Evolutionary conservation across 2,113 vertebrate species (phyloP), one percentile per base, ranked within the genome.

Genomic region (Syngnathus floridae): DNA sequence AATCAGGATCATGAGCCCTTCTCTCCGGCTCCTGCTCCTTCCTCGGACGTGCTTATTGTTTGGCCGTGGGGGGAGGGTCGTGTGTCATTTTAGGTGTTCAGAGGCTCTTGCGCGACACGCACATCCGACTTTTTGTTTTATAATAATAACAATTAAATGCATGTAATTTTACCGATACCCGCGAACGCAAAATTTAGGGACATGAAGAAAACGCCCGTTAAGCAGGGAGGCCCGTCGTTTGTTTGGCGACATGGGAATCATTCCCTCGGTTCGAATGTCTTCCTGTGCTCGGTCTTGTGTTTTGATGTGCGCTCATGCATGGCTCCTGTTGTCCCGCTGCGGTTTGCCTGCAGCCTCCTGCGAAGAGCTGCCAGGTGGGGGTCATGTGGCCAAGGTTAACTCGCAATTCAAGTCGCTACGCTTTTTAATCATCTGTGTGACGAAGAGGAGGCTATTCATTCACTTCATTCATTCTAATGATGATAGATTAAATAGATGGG

Each of bases 31-130:
- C 81, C 77, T 13, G 83, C 74, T 72, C 69, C 75, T 73, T 72
- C 65, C 73, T 74, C 76, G 61, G 75, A 79, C 81, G 65, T 65
- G 80, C 82, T 87, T 82, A 90, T 91, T 91, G 88, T 91, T 90
- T 88, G 72, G 86, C 65, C 66, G 87, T 88, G 88, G 89, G 91
- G 72, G 91, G 90, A 89, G 86, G 90, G 87, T 87, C 74, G 79
- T 35, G n/a, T 74, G 67, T 65, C 65, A 73, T 69, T 63, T 11
- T 46, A 66, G 74, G 64, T 68, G 17, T 73, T 74, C 80, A 56
- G 82, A 70, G 62, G 76, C 62, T 66, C 9, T 37, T 61, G 37
- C 5, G 40, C 57, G 57, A 60, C 57, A 7, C 21, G 21, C 35
- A 3, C 16, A 16, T 61, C 43, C 7, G 14, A 12, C 22, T 7